Conservation (phyloP, 2,113 vertebrate species). For the Ahaetulla prasina region DNA sequence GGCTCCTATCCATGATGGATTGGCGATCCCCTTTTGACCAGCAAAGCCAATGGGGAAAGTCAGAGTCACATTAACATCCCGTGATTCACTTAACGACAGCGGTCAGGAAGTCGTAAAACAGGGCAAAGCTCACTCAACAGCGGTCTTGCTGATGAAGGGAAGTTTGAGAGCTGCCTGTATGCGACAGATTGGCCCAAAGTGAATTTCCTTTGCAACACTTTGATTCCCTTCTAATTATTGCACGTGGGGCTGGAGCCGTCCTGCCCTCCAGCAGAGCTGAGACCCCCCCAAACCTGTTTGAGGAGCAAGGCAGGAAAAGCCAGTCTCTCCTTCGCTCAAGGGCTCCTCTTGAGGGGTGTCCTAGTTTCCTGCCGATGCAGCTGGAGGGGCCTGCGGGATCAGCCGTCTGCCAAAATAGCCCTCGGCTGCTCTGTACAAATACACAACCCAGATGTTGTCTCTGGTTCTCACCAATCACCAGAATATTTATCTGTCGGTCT, state of each 20-base stretch:
- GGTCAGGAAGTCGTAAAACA: too few species aligned
- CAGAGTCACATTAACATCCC: too few species aligned
- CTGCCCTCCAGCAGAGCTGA: background rate
- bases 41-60: too few species aligned
- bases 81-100: too few species aligned
- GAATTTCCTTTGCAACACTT: background rate
- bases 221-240: background rate
- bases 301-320: too few species aligned
- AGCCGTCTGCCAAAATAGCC: background rate
- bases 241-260: too few species aligned
- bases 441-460: background rate
- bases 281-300: background rate
- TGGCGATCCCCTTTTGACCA: too few species aligned
- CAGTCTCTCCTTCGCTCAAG: background rate
- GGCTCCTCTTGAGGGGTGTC: background rate
- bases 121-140: too few species aligned
- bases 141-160: background rate
- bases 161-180: background rate
- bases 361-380: background rate
- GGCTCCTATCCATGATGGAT: too few species aligned
- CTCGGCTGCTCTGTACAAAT: background rate
- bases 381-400: background rate
- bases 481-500: too few species aligned
- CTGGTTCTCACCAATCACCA: background rate
- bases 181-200: background rate